A percentile compares a stretch with the other conserved stretches of the same genome.
These are phyloP conservation scores for Etheostoma cragini DNA, from an alignment of 2,113 vertebrate genomes.

Conservation along the genomic window DNA sequence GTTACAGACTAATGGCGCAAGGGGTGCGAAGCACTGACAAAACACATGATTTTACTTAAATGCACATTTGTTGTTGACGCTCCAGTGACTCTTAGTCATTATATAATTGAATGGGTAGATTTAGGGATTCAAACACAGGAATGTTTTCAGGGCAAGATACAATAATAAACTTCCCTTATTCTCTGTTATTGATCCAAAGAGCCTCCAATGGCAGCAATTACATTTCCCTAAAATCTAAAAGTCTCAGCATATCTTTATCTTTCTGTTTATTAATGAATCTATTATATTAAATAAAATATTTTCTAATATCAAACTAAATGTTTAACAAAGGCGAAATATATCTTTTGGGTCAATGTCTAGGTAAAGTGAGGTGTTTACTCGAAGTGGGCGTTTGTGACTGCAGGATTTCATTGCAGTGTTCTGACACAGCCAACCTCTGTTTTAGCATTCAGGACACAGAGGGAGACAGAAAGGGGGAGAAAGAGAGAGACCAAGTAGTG, in stretches of 20 bases:
- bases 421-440: slow-evolving; percentile 63
- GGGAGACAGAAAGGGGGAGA: slow-evolving; percentile 42
- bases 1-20: not conserved
- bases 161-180: not conserved
- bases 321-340: not conserved
- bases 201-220: not conserved
- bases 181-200: not conserved
- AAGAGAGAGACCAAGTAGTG: slow-evolving; percentile 41
- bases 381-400: slow-evolving; percentile 62
- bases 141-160: not conserved
- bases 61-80: not conserved
- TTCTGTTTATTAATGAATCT: not conserved
- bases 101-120: not conserved
- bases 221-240: not conserved
- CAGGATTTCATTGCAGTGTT: slow-evolving; percentile 74
- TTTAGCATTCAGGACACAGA: slow-evolving; percentile 78
- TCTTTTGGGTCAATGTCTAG: slow-evolving; percentile 9
- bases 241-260: not conserved
- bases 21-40: not conserved
- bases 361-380: slow-evolving; percentile 46
- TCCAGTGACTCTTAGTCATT: not conserved
- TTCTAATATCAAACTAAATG: not conserved
- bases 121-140: not conserved
- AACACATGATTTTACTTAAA: not conserved
- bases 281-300: not conserved